Evolutionary conservation across 2,113 vertebrate genomes (phyloP).

Genomic region (Solea solea): DNA sequence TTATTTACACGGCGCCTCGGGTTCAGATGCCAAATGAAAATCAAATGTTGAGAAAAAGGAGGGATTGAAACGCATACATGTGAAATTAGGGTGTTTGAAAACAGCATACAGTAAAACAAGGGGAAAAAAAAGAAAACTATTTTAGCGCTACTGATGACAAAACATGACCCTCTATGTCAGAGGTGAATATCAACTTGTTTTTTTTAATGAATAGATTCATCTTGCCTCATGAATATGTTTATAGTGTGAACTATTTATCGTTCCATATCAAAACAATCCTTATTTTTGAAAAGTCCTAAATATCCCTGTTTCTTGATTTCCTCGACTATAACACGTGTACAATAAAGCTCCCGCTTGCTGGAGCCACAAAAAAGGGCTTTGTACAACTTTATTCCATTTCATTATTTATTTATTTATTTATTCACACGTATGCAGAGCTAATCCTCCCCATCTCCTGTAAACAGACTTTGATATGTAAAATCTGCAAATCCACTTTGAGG

Average conservation of each 20-base stretch:
- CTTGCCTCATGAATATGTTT: no score
- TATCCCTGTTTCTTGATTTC: no score
- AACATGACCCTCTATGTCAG: no score
- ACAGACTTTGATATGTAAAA: background rate
- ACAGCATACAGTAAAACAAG: background rate
- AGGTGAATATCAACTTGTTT: no score
- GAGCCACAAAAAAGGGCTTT: background rate
- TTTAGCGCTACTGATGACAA: background rate
- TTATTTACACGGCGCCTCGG: slow-evolving; percentile 40
- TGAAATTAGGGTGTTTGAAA: background rate
- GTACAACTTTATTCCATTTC: background rate
- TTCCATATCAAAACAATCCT: no score
- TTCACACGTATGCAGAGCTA: no score
- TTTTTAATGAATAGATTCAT: no score
- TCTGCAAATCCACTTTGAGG: background rate
- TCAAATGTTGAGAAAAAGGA: slow-evolving; percentile 22
- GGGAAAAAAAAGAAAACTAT: no score
- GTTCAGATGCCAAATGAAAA: slow-evolving; percentile 43
- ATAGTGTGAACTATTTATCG: no score
- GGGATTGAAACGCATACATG: slow-evolving; percentile 17
- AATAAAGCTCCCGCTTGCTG: background rate
- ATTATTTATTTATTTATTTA: no score
- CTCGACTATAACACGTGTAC: no score
- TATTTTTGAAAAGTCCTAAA: no score
- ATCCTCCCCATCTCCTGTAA: background rate